Conservation (phyloP, 2,797 vertebrate species). For the Varecia variegata region DNA sequence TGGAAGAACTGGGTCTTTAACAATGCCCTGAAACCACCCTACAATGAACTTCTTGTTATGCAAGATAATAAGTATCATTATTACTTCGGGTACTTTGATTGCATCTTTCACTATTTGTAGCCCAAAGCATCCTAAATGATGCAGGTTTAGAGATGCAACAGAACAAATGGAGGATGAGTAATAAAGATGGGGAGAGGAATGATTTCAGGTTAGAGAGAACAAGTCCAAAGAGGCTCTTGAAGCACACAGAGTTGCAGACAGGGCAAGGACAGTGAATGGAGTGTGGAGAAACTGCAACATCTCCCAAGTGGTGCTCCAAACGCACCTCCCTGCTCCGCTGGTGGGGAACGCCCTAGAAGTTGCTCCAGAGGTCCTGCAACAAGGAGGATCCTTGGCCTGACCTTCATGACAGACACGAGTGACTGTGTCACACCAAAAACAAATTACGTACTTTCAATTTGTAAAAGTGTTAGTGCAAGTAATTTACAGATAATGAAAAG, state of each 20-base stretch:
- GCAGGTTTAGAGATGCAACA: not conserved
- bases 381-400: not conserved
- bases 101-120: not conserved
- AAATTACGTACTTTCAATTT: not conserved
- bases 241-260: not conserved
- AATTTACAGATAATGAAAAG: not conserved
- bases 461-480: not conserved
- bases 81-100: too few relatives aligned
- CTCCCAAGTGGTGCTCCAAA: fast-evolving
- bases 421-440: not conserved
- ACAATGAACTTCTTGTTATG: too few relatives aligned
- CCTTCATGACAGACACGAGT: not conserved
- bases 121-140: not conserved
- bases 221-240: fast-evolving
- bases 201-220: not conserved
- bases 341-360: fast-evolving
- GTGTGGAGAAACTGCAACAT: fast-evolving
- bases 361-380: not conserved
- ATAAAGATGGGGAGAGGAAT: not conserved
- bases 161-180: not conserved
- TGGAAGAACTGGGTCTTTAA: not conserved
- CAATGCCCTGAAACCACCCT: fast-evolving
- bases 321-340: not conserved
- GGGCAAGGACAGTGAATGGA: fast-evolving
- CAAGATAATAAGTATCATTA: too few relatives aligned